Base-by-base conservation (phyloP, 2,888 invertebrate genomes). In the Erannis defoliaria region DNA sequence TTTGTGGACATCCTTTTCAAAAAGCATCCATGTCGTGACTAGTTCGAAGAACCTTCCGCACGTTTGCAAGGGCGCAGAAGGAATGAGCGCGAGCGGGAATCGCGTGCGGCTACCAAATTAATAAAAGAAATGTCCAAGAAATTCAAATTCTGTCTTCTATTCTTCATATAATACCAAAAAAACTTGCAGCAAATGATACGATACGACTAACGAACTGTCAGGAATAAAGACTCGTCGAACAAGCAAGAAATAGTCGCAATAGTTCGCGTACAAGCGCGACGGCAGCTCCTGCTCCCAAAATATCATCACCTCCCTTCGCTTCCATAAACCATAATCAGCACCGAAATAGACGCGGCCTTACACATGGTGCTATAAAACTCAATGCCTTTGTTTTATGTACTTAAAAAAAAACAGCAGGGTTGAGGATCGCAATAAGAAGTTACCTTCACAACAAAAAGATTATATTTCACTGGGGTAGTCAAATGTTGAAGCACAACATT, bases 281-380 rank as follows among this genome's bases (percentile, higher is more conserved):
- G 50, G 49, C 33, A 49, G 6, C 37, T 23, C 21, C 43, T 51
- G 51, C 40, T 55, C 62, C 62, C 35, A 35, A 62, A 57, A 62
- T 62, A 62, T 62, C 51, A 42, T 35, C 53, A 57, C 56, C 38
- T 48, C 55, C 29, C 55, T 54, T 35, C 42, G 48, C 48, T 35
- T 31, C 45, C 64, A 67, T 69, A 71, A 65, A 70, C 54, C 54
- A 79, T 77, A 78, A 78, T 75, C 69, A 74, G 68, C 67, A 73
- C 76, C 72, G 66, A 74, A 74, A 78, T 79, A 80, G 59, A 63
- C 64, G 26, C 19, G 14, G 16, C 21, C 14, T 23, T 51, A 55
- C 37, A 51, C 50, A 50, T 18, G 43, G 29, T 43, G 60, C 21
- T 49, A 10, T 18, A 10, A 16, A 29, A 29, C 9, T 29, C 9